phyloP scores from a whole-genome alignment of 2,888 invertebrate species.

The Lithophane leautieri region DNA sequence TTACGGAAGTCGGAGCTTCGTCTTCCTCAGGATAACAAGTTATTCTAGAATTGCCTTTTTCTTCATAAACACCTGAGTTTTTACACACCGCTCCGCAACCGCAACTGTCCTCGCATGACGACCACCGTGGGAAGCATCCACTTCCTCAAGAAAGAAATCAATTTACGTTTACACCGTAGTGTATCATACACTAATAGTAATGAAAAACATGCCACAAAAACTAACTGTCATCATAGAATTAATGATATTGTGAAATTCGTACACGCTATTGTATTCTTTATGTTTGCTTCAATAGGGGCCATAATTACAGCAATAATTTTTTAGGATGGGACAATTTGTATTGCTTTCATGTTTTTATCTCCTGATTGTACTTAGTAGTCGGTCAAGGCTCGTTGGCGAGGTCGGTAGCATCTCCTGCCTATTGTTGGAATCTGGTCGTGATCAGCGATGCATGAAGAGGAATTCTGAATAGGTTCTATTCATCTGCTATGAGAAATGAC shows the following conservation, averaged over 20 bases:
- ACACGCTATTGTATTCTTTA: slow-evolving; percentile 54
- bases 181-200: slow-evolving; percentile 57
- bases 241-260: slow-evolving; percentile 49
- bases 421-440: slow-evolving; percentile 75
- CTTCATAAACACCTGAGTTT: slow-evolving; percentile 47
- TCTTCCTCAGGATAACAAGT: slow-evolving; percentile 19
- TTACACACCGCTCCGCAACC: slow-evolving; percentile 59
- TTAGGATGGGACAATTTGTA: slow-evolving; percentile 62
- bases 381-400: slow-evolving; percentile 78
- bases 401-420: slow-evolving; percentile 71
- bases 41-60: slow-evolving; percentile 49
- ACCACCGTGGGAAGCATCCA: slow-evolving; percentile 69
- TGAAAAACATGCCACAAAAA: slow-evolving; percentile 57
- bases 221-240: slow-evolving; percentile 30
- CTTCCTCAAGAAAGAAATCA: slow-evolving; percentile 72
- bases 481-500: slow-evolving; percentile 63
- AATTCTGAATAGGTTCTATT: slow-evolving; percentile 71
- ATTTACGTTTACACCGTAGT: slow-evolving; percentile 64
- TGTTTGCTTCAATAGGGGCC: slow-evolving; percentile 34
- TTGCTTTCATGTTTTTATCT: slow-evolving; percentile 68
- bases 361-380: slow-evolving; percentile 62
- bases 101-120: slow-evolving; percentile 73
- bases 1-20: slow-evolving; percentile 16
- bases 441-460: slow-evolving; percentile 73
- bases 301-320: slow-evolving; percentile 50